These are phyloP conservation scores for Pheosia gnoma DNA, from an alignment of 2,888 invertebrate species.

Conservation along the genomic window DNA sequence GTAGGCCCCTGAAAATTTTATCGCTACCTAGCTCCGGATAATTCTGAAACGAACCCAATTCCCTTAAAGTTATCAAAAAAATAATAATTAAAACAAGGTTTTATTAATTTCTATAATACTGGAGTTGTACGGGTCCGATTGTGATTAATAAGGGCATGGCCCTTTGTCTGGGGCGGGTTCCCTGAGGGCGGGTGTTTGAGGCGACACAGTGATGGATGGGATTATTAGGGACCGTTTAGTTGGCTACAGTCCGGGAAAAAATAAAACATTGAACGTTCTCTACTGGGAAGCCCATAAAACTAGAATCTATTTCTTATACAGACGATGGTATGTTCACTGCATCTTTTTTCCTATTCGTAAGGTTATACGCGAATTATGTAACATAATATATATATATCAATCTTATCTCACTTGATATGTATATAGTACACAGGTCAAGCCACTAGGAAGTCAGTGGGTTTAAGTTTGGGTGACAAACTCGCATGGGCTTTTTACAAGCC, in stretches of 20 bases:
- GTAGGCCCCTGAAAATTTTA: background rate
- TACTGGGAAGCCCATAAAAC: background rate
- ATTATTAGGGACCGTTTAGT: background rate
- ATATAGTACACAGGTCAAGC: background rate
- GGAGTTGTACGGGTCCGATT: slow-evolving; percentile 1
- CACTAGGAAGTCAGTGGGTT: background rate
- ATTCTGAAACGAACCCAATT: slow-evolving; percentile 6
- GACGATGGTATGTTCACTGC: too few species aligned
- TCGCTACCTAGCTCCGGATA: background rate
- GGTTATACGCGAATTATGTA: too few species aligned
- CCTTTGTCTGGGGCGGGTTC: background rate
- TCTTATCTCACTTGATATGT: background rate
- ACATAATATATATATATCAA: background rate
- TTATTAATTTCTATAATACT: slow-evolving; percentile 3
- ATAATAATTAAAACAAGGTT: slow-evolving; percentile 4
- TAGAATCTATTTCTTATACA: too few species aligned
- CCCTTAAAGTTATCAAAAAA: slow-evolving; percentile 5
- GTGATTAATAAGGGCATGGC: background rate
- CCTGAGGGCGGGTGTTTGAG: background rate
- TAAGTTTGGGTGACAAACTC: background rate
- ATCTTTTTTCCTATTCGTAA: too few species aligned
- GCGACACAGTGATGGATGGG: background rate
- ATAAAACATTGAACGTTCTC: too few species aligned
- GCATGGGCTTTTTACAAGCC: background rate
- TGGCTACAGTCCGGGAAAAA: background rate